A percentile compares a stretch with the other conserved stretches of the same genome.
phyloP scores from a whole-genome alignment of 2,113 vertebrate species.

The Cathartes aura region DNA sequence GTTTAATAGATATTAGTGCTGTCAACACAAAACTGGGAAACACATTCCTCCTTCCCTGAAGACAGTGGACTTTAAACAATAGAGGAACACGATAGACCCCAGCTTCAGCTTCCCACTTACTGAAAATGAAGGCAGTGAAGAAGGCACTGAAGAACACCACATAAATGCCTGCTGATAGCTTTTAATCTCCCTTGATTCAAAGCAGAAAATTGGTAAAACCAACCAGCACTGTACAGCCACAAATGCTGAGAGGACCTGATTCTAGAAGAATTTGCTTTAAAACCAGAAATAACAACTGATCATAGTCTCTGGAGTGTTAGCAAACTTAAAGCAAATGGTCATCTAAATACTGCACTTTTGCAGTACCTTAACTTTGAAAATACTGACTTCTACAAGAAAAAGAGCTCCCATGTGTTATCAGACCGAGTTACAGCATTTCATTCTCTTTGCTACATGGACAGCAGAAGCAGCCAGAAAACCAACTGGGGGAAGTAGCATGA shows the following conservation, averaged over 20 bases:
- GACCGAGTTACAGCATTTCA: neutral
- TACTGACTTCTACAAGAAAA: neutral
- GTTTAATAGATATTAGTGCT: conserved; percentile 9
- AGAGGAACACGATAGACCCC: neutral
- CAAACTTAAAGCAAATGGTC: neutral
- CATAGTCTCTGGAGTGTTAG: neutral
- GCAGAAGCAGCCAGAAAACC: neutral
- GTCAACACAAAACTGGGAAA: neutral
- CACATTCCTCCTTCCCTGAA: neutral
- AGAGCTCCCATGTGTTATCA: neutral
- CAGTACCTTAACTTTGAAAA: neutral
- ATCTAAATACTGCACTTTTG: neutral
- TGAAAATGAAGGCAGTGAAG: neutral
- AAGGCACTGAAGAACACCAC: neutral
- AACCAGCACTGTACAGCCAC: neutral
- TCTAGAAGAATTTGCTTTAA: neutral
- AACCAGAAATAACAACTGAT: neutral
- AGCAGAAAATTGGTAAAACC: neutral
- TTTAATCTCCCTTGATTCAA: neutral
- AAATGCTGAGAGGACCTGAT: neutral
- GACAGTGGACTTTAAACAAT: neutral
- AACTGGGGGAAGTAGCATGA: neutral
- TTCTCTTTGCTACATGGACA: neutral
- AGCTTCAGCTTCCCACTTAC: neutral
- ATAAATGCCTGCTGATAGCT: neutral